phyloP scores from a whole-genome alignment of 2,888 invertebrate species.

The Neelides folsomi region DNA sequence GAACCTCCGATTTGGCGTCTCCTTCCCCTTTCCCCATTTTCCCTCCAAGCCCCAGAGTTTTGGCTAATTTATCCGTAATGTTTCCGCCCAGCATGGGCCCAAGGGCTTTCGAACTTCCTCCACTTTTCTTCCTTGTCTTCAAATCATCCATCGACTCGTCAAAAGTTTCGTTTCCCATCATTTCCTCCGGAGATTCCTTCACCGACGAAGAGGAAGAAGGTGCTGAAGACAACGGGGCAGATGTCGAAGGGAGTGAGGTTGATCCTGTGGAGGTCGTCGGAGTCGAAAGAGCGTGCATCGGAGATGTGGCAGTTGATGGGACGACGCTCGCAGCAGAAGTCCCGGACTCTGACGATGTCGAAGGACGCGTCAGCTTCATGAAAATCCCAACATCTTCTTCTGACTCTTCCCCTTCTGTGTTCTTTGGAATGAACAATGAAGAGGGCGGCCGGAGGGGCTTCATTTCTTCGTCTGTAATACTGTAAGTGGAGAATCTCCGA shows the following conservation, averaged over 20 bases:
- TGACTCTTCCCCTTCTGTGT: not conserved
- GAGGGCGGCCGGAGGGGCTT: not conserved
- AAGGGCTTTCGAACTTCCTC: slow-evolving; percentile 5
- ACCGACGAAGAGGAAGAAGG: slow-evolving; percentile 1
- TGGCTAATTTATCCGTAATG: slow-evolving; percentile 22
- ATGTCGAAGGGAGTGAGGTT: slow-evolving; percentile 3
- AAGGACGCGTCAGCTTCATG: no score
- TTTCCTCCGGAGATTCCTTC: slow-evolving; percentile 9
- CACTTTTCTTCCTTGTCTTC: slow-evolving; percentile 11
- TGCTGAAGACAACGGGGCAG: slow-evolving; percentile 7
- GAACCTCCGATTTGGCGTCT: slow-evolving; percentile 19
- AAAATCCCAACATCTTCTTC: not conserved
- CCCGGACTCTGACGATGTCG: not conserved
- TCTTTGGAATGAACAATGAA: not conserved
- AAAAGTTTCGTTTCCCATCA: slow-evolving; percentile 10
- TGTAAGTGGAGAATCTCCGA: not conserved
- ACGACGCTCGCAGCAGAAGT: not conserved
- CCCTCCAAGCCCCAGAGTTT: slow-evolving; percentile 25
- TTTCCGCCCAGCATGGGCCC: slow-evolving; percentile 2
- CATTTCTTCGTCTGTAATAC: not conserved
- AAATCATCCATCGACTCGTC: slow-evolving; percentile 24
- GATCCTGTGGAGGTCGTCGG: not conserved
- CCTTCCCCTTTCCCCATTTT: slow-evolving; percentile 12
- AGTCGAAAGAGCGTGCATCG: not conserved
- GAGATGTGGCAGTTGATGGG: slow-evolving; percentile 1